Percentiles rank a stretch among this genome's conserved stretches.
phyloP scores from a whole-genome alignment of 2,113 vertebrate genomes.

The Micronycteris hirsuta region DNA sequence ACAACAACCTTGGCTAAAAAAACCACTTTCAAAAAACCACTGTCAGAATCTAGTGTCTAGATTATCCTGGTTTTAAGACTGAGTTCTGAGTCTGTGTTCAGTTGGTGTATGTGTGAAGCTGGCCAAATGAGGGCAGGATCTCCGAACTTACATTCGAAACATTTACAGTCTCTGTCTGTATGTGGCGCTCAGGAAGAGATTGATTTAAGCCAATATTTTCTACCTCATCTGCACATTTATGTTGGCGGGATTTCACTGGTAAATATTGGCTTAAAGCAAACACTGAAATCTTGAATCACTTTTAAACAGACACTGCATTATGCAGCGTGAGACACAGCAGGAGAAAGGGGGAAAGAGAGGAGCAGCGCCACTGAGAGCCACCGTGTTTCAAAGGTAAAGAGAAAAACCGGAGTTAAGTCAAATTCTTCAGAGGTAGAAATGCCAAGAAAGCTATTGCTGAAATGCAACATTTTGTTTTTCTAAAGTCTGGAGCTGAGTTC shows the following conservation, averaged over 20 bases:
- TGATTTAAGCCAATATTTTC: constrained; percentile 67
- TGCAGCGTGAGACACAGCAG: background rate
- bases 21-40: background rate
- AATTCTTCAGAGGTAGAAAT: constrained; percentile 41
- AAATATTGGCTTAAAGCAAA: constrained; percentile 75
- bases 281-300: constrained; percentile 72
- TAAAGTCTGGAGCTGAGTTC: constrained; percentile 62
- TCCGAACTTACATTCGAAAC: constrained; percentile 11
- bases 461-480: constrained; percentile 64
- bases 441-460: constrained; percentile 52
- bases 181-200: constrained; percentile 14
- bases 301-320: constrained; percentile 66
- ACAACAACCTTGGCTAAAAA: background rate
- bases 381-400: background rate
- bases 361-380: background rate
- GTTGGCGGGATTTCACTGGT: constrained; percentile 66
- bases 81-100: background rate
- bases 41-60: background rate
- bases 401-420: constrained; percentile 29
- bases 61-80: background rate
- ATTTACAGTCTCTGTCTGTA: constrained; percentile 5
- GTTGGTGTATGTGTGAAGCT: background rate
- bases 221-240: constrained; percentile 65
- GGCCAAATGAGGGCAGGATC: background rate
- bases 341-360: background rate